Percentiles rank a stretch among this genome's conserved stretches.
phyloP scores from a whole-genome alignment of 2,113 vertebrate species.

The Leiothrix lutea region DNA sequence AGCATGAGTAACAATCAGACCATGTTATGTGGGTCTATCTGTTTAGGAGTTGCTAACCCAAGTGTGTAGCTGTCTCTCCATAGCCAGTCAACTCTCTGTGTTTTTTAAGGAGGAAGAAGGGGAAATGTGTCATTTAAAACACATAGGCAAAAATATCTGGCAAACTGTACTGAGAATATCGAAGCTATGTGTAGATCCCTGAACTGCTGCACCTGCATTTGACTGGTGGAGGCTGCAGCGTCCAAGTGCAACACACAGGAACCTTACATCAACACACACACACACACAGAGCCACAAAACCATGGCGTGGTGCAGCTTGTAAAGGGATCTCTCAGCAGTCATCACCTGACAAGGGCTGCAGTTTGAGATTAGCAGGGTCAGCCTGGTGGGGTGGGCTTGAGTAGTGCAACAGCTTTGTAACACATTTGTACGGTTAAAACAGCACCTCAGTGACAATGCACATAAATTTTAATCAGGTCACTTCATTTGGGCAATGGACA shows the following conservation, averaged over 20 bases:
- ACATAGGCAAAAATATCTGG: not conserved
- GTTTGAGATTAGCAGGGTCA: slow-evolving; percentile 56
- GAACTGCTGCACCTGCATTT: not conserved
- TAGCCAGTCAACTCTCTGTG: not conserved
- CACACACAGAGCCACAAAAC: not conserved
- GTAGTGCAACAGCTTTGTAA: not conserved
- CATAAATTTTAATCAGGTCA: slow-evolving; percentile 30
- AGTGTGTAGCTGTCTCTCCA: not conserved
- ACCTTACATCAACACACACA: not conserved
- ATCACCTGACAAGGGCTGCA: slow-evolving; percentile 46
- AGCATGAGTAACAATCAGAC: not conserved
- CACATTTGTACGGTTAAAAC: slow-evolving; percentile 27
- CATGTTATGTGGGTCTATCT: too few species aligned
- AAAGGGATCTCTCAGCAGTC: slow-evolving; percentile 52
- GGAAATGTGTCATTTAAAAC: not conserved
- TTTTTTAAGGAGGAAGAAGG: not conserved
- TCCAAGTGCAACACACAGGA: not conserved
- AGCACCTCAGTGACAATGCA: not conserved
- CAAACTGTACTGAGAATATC: not conserved
- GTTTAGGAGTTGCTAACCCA: not conserved
- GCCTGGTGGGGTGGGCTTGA: not conserved
- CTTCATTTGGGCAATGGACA: not conserved
- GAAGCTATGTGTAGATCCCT: not conserved
- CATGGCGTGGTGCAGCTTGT: not conserved
- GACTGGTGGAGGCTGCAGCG: not conserved